These are phyloP conservation scores for Heliconius hermathena DNA, from an alignment of 1,140 invertebrate genomes.

Conservation along the genomic window DNA sequence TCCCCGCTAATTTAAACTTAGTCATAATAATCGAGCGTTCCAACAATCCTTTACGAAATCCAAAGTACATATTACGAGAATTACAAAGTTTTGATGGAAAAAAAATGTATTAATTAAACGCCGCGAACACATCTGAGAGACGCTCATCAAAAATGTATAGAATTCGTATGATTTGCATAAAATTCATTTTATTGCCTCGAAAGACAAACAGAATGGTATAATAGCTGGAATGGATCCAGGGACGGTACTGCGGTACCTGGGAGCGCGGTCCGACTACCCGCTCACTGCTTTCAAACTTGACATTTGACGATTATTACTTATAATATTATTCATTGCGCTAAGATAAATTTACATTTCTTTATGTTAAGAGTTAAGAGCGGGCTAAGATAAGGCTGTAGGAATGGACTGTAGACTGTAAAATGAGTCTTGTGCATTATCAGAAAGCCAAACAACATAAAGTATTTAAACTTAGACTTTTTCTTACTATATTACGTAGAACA, in stretches of 20 bases:
- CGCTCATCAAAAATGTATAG: slow-evolving; percentile 81
- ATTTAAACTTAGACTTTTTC: not conserved
- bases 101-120: slow-evolving; percentile 80
- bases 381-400: not conserved
- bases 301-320: slow-evolving; percentile 16
- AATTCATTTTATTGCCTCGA: slow-evolving; percentile 80
- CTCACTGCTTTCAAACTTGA: slow-evolving; percentile 19
- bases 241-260: slow-evolving; percentile 41
- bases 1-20: slow-evolving; percentile 30
- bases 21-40: slow-evolving; percentile 22
- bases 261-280: slow-evolving; percentile 1
- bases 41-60: slow-evolving; percentile 33
- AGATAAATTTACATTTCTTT: slow-evolving; percentile 13
- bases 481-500: not conserved
- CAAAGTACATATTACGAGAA: slow-evolving; percentile 33
- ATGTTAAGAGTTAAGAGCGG: not conserved
- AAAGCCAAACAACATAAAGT: not conserved
- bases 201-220: slow-evolving; percentile 81
- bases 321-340: slow-evolving; percentile 4
- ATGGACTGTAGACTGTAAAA: not conserved
- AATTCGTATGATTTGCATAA: slow-evolving; percentile 81
- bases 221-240: slow-evolving; percentile 75
- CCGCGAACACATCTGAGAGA: slow-evolving; percentile 82
- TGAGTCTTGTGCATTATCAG: not conserved
- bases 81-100: slow-evolving; percentile 76